Evolutionary conservation across 2,797 vertebrate genomes (phyloP).

Genomic region (Eulemur mongoz): DNA sequence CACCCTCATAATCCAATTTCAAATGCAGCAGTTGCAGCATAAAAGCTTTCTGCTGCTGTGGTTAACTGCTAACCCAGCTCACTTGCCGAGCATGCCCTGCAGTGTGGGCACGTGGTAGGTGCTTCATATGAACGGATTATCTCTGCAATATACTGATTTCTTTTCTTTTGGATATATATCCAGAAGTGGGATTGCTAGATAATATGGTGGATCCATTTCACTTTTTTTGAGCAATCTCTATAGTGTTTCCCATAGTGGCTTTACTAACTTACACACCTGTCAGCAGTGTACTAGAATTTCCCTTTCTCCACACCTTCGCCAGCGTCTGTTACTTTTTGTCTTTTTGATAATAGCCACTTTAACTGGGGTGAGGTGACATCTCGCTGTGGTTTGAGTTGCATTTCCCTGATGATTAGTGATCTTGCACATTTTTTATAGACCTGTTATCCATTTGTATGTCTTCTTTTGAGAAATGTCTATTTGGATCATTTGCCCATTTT

Average conservation of each 20-base stretch:
- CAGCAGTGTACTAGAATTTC: not conserved
- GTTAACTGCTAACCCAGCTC: too few species aligned
- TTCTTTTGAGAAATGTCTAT: too few species aligned
- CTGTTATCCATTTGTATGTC: not conserved
- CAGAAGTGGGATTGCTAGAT: not conserved
- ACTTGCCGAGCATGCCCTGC: too few species aligned
- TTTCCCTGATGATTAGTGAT: not conserved
- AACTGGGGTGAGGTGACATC: not conserved
- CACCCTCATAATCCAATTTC: fast-evolving
- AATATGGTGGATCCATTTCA: too few species aligned
- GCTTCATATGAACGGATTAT: too few species aligned
- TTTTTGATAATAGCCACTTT: not conserved
- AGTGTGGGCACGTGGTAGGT: too few species aligned
- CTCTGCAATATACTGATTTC: not conserved
- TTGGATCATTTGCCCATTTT: too few species aligned
- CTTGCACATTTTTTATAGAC: not conserved
- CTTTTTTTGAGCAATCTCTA: too few species aligned
- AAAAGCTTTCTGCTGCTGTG: too few species aligned
- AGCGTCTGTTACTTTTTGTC: not conserved
- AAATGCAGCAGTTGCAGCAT: not conserved
- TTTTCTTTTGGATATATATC: not conserved
- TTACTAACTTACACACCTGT: not conserved
- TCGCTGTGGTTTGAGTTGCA: not conserved
- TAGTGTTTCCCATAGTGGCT: not conserved
- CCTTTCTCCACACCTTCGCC: not conserved